Evolutionary conservation across 2,113 vertebrate genomes (phyloP).

Genomic region (Terrapene triunguis): DNA sequence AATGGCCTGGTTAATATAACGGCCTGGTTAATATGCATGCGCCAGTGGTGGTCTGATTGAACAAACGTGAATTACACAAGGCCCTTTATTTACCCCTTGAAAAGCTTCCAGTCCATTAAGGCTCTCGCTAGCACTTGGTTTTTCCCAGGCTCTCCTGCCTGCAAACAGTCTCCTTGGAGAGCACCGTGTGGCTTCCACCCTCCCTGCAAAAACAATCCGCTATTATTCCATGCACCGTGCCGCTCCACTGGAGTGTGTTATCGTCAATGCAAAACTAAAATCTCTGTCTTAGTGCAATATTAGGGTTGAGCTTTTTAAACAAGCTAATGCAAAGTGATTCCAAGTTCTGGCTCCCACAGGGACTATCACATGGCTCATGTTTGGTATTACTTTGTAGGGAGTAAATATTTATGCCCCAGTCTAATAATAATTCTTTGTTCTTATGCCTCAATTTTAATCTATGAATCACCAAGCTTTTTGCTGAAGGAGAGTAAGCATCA

Average conservation of each 20-base stretch:
- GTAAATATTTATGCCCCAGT: fast-evolving
- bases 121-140: not conserved
- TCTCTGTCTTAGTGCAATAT: fast-evolving
- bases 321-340: not conserved
- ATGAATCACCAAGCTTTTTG: not conserved
- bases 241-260: fast-evolving
- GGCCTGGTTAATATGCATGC: not conserved
- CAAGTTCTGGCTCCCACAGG: not conserved
- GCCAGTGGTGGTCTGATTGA: not conserved
- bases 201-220: not conserved
- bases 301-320: not conserved
- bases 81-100: not conserved
- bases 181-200: not conserved
- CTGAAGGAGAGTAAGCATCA: not conserved
- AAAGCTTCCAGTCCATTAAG: not conserved
- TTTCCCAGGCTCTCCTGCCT: not conserved
- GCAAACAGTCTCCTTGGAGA: not conserved
- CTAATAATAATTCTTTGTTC: fast-evolving
- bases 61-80: not conserved
- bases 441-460: not conserved
- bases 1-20: not conserved
- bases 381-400: not conserved
- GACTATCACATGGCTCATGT: not conserved
- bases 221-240: fast-evolving
- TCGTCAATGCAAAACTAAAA: fast-evolving